Base-by-base conservation (phyloP, 2,888 invertebrate species). In the Neocrepidodera transversa region DNA sequence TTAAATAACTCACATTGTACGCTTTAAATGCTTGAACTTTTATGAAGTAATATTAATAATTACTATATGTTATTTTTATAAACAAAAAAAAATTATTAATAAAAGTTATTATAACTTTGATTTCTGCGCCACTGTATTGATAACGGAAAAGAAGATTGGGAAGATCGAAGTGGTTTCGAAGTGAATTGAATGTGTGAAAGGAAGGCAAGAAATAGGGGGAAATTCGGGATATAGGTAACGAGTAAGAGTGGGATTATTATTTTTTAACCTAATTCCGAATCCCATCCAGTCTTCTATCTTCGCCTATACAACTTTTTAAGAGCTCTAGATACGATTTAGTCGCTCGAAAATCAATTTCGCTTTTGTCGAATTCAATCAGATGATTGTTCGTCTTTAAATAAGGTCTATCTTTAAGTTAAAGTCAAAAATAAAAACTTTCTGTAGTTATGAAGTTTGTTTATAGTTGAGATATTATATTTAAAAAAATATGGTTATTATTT, bases 121-220 rank as follows among this genome's bases (percentile, higher is more conserved):
- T n/a, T n/a, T n/a, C 38, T 38, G 17, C 35, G 23, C 53, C 45
- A 43, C 32, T 53, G 53, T 23, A n/a, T 45, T 45, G 69, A 71
- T 73, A 73, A 72, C 71, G 65, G 71, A 63, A 72, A 67, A 67
- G 69, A 65, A 69, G 70, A 72, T 72, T 71, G 72, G 68, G 60
- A 64, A 68, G 64, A 71, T 69, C 68, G 70, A 67, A 66, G 64
- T 69, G 67, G 71, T 66, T 69, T 69, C 65, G 62, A 66, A 70
- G 71, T 72, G 71, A 71, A 71, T 69, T 71, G 70, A 70, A 69
- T 69, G 68, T 66, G 61, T 66, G 62, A 67, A 68, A 68, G 66
- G 69, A 62, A 67, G 67, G 65, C n/a, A n/a, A n/a, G n/a, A 69
- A 67, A 65, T 64, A 64, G 67, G 63, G 43, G 54, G 63, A 17